Evolutionary conservation across 2,113 vertebrate species (phyloP), one percentile per base, ranked within the genome.

Genomic region (Mystacornis crossleyi): DNA sequence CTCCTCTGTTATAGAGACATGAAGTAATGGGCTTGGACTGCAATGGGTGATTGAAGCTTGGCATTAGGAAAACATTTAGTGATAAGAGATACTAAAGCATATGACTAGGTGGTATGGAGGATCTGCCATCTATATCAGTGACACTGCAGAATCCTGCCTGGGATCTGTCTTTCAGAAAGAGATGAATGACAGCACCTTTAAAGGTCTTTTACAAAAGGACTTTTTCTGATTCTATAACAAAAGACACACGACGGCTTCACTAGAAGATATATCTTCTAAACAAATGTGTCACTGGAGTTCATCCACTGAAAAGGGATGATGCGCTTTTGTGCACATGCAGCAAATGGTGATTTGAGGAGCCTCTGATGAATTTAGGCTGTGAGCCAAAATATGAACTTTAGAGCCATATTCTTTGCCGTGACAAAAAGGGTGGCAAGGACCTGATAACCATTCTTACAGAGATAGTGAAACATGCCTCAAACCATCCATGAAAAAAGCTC

Each of bases 151-250:
- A 66, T 53, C 12, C 26, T 81, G 12, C 4, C 21, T 66, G 61
- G 24, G 6, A 66, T 58, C 31, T 62, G 18, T 10, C 10, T 69
- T 55, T 29, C 5, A 53, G 24, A 33, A 48, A 62, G 53, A 38
- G 7, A 43, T 14, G 6, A 60, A 60, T 0, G 2, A 55, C 18
- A 55, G 18, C 18, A 71, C 4, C 2, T 65, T 33, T 47, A 40
- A 45, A 60, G 3, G 9, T 43, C 10, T 40, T 70, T 66, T 61
- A 20, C 21, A 47, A 34, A 65, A 42, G 16, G 8, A 20, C 0
- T 25, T 60, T 64, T 92, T 55, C 40, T 72, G n/a, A 36, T 72
- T 72, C 33, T 87, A 1, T 43, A 7, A 23, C 2, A 9, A 55
- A 83, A 78, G 14, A 57, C 15, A 60, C 8, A 3, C 33, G 47